phyloP scores from a whole-genome alignment of 2,113 vertebrate species.

The Falcunculus frontatus region DNA sequence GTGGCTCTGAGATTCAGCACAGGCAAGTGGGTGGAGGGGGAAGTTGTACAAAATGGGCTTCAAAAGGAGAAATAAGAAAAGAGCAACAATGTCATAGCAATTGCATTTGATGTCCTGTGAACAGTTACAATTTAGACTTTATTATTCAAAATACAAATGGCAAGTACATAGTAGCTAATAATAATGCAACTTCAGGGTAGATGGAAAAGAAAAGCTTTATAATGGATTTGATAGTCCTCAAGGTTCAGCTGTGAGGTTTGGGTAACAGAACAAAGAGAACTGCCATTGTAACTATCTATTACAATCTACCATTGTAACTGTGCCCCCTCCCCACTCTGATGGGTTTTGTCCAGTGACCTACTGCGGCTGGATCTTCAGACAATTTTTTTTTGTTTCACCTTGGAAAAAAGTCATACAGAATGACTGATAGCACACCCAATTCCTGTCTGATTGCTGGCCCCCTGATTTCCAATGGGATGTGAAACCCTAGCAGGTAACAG shows the following conservation, averaged over 20 bases:
- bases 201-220: background rate
- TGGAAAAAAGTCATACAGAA: background rate
- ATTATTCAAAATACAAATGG: background rate
- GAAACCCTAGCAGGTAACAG: background rate
- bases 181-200: background rate
- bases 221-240: background rate
- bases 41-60: background rate
- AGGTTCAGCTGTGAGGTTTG: background rate
- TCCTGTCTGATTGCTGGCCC: background rate
- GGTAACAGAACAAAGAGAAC: background rate
- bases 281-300: background rate
- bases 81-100: background rate
- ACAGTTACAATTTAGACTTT: background rate
- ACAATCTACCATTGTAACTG: background rate
- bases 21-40: rapidly evolving
- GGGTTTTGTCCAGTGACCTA: background rate
- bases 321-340: background rate
- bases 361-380: background rate
- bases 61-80: background rate
- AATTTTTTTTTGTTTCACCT: background rate
- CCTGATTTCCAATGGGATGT: background rate
- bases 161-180: background rate
- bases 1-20: background rate
- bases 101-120: background rate
- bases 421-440: too few relatives aligned